phyloP scores from a whole-genome alignment of 2,797 vertebrate genomes.

The Serranus cabrilla region DNA sequence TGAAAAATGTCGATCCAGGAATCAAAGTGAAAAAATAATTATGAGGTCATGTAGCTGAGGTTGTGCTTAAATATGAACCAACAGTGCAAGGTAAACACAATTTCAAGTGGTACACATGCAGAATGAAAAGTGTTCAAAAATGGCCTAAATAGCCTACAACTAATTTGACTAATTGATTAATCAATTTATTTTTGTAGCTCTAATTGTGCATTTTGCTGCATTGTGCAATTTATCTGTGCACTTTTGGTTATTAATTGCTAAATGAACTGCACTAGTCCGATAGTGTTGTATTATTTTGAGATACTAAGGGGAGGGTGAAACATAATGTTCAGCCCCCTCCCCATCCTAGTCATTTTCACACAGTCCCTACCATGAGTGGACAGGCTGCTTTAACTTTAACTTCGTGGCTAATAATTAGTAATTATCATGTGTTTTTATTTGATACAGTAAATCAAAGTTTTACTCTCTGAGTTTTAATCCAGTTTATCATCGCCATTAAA shows the following conservation, averaged over 20 bases:
- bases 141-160: too few species aligned
- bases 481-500: slow-evolving; percentile 8
- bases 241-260: background rate
- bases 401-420: background rate
- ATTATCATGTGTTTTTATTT: slow-evolving; percentile 5
- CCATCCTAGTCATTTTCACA: background rate
- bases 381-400: too few species aligned
- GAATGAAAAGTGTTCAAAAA: too few species aligned
- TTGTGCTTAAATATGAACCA: too few species aligned
- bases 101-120: too few species aligned
- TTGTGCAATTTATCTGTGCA: background rate
- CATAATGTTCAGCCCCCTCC: background rate
- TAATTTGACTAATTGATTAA: too few species aligned
- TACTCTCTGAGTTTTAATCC: background rate
- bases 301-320: background rate
- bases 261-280: background rate
- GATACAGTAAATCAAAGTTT: slow-evolving; percentile 6
- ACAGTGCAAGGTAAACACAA: too few species aligned
- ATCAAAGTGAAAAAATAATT: too few species aligned
- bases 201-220: too few species aligned
- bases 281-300: background rate
- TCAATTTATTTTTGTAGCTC: too few species aligned
- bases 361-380: background rate
- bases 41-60: too few species aligned
- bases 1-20: too few species aligned